Evolutionary conservation across 2,113 vertebrate genomes (phyloP), one percentile per base, ranked within the genome.

Genomic region (Dipodomys spectabilis): DNA sequence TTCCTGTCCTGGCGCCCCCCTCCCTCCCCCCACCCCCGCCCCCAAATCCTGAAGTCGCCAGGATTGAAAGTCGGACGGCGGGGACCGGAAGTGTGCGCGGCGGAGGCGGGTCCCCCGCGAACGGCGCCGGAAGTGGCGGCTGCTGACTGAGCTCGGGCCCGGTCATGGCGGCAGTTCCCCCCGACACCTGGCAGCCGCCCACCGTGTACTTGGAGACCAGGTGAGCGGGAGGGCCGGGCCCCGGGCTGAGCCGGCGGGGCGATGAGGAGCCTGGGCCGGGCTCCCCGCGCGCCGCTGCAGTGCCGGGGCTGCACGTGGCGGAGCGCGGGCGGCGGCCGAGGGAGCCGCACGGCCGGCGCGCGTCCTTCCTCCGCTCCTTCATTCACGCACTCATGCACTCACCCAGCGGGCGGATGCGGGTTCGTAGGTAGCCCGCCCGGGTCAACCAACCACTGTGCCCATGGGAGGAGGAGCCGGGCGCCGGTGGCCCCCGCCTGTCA

Each of bases 171-270:
- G 99, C 98, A 1, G 98, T 99, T 2, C 99, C 99, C 2, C 98
- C 98, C 3, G 99, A 99, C 82, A 98, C 99, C 9, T 99, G 99
- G 99, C 99, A 99, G 96, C 99, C 99, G 7, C 95, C 98, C 23
- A 98, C 98, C 53, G 98, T 99, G 7, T 97, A 98, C 44, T 25
- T 99, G 87, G 99, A 99, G 65, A 99, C 99, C 28, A 99, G 99
- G 99, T 99, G 97, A 98, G 91, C 62, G 49, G n/a, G 82, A 27
- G 82, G 30, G 25, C 35, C 67, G 53, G 75, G 49, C 60, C 18
- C 22, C 16, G 78, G 65, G 74, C 74, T 68, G 65, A 68, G 65
- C 45, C 27, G 67, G 92, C 81, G 15, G 60, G 45, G 71, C 69
- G 12, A 32, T 72, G 18, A 23, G 72, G 90, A 49, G 32, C 45